Conservation (phyloP, 2,797 vertebrate genomes). For the Lacerta agilis region DNA sequence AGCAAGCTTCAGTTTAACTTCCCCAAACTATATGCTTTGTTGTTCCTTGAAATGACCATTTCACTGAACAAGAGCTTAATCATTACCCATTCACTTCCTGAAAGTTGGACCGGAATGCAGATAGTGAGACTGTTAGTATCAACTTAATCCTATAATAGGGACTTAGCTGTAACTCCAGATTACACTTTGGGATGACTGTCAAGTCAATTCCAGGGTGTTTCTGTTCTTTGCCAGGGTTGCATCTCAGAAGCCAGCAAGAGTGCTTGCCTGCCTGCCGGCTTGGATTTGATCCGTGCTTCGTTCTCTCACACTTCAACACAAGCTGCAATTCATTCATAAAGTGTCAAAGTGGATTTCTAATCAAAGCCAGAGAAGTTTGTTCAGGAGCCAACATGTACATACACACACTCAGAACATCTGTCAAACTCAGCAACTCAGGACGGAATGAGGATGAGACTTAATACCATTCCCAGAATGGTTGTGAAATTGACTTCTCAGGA, state of each 20-base stretch:
- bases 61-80: not conserved
- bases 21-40: not conserved
- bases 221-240: not conserved
- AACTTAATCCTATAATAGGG: constrained; percentile 27
- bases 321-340: not conserved
- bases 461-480: not conserved
- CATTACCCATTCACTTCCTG: constrained; percentile 6
- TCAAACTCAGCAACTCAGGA: not conserved
- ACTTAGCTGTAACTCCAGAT: not conserved
- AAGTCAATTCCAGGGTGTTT: not conserved
- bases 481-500: constrained; percentile 2
- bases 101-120: constrained; percentile 2
- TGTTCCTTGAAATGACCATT: not conserved
- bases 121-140: constrained; percentile 27
- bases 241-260: not conserved
- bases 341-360: constrained; percentile 10
- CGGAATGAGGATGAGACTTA: not conserved
- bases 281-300: not conserved
- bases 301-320: not conserved
- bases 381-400: not conserved
- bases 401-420: not conserved
- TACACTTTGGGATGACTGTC: constrained; percentile 2
- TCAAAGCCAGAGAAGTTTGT: not conserved
- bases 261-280: not conserved
- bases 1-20: not conserved